Evolutionary conservation across 2,797 vertebrate species (phyloP).

Genomic region (Premnoplex brunnescens): DNA sequence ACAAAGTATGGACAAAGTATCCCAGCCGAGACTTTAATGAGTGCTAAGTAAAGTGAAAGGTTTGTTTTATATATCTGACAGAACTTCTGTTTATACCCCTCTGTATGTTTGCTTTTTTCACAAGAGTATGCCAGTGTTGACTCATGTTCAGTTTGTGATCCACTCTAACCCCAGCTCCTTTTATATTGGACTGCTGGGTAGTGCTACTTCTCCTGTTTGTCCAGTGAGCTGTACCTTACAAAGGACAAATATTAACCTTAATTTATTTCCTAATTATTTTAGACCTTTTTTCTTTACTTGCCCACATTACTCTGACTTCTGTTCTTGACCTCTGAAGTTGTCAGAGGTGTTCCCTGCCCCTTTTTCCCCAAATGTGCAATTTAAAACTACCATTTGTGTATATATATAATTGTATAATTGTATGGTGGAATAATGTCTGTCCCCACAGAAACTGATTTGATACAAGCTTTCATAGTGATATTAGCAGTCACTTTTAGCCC

Average conservation of each 20-base stretch:
- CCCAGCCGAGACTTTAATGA: background rate
- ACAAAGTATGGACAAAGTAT: background rate
- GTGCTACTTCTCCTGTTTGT: background rate
- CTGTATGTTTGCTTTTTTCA: slow-evolving; percentile 36
- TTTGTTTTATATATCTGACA: background rate
- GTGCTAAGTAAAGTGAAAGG: background rate
- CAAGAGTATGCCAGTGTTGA: slow-evolving; percentile 37
- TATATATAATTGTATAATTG: background rate
- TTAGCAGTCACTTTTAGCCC: background rate
- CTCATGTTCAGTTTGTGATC: slow-evolving; percentile 9
- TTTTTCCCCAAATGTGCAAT: background rate
- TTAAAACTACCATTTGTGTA: background rate
- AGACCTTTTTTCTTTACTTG: background rate
- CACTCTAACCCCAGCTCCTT: background rate
- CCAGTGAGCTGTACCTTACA: background rate
- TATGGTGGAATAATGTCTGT: background rate
- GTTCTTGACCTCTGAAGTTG: background rate
- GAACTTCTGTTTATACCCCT: slow-evolving; percentile 5
- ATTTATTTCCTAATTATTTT: slow-evolving; percentile 12
- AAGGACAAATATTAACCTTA: background rate
- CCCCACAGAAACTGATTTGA: background rate
- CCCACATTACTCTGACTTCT: background rate
- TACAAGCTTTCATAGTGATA: background rate
- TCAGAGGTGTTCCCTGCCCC: background rate
- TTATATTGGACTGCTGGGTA: background rate